A percentile compares a stretch with the other conserved stretches of the same genome.
Evolutionary conservation across 2,113 vertebrate genomes (phyloP).

Genomic region (Ceyx margarethae): DNA sequence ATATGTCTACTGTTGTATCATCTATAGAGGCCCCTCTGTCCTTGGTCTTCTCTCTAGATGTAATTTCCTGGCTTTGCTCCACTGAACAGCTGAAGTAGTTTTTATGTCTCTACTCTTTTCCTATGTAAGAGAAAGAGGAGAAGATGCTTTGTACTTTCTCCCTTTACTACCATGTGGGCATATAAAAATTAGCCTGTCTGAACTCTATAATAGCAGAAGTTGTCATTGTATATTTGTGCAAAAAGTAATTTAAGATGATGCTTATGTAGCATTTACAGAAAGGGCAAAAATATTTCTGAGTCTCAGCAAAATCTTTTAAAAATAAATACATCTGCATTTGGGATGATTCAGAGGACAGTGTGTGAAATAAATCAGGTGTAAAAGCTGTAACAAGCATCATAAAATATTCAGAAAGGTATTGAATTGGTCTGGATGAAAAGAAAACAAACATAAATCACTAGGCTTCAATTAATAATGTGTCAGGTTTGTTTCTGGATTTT

Average conservation of each 20-base stretch:
- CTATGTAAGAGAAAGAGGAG: background rate
- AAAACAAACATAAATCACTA: conserved; percentile 40
- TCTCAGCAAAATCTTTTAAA: conserved; percentile 49
- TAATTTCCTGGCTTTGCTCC: background rate
- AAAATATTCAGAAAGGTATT: conserved; percentile 55
- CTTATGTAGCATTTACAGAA: background rate
- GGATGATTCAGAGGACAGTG: conserved; percentile 27
- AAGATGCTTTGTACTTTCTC: background rate
- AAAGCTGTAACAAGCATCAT: conserved; percentile 49
- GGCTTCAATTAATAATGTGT: conserved; percentile 64
- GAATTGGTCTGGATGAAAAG: conserved; percentile 36
- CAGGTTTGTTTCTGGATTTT: conserved; percentile 16
- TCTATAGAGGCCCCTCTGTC: background rate
- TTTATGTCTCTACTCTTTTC: background rate
- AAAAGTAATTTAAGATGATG: background rate
- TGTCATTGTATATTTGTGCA: background rate
- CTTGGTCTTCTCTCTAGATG: background rate
- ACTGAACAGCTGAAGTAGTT: background rate
- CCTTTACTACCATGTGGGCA: background rate
- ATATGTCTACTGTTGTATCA: background rate
- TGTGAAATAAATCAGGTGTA: conserved; percentile 48
- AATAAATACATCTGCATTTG: conserved; percentile 56
- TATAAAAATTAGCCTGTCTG: conserved; percentile 36
- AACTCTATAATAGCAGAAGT: background rate
- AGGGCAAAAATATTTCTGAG: background rate